phyloP scores from a whole-genome alignment of 2,888 invertebrate species.

The Drosophila silvestris region DNA sequence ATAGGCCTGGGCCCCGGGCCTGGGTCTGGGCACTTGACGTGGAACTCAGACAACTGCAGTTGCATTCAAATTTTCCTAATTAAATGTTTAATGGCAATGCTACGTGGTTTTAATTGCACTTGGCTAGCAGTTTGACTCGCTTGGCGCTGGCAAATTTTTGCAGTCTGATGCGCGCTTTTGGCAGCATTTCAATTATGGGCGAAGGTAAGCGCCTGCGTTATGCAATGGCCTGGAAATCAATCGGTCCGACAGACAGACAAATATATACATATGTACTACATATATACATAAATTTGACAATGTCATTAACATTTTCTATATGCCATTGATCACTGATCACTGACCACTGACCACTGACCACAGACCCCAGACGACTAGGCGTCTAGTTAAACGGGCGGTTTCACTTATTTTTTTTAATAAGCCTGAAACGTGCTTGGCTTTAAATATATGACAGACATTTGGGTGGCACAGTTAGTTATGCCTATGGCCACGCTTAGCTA shows the following conservation, averaged over 20 bases:
- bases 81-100: slow-evolving; percentile 75
- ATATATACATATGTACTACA: background rate
- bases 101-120: slow-evolving; percentile 74
- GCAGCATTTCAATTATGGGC: slow-evolving; percentile 70
- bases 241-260: slow-evolving; percentile 8
- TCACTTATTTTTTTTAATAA: slow-evolving; percentile 48
- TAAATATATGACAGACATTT: slow-evolving; percentile 46
- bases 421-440: slow-evolving; percentile 64
- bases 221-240: slow-evolving; percentile 73
- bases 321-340: background rate
- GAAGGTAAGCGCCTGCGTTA: slow-evolving; percentile 56
- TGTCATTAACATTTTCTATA: slow-evolving; percentile 69
- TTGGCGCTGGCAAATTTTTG: slow-evolving; percentile 17
- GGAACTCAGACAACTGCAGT: slow-evolving; percentile 32
- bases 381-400: slow-evolving; percentile 33
- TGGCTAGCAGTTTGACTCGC: slow-evolving; percentile 15
- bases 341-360: slow-evolving; percentile 4
- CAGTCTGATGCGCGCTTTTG: slow-evolving; percentile 44
- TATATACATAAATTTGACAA: slow-evolving; percentile 32
- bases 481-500: background rate
- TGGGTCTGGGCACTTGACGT: background rate
- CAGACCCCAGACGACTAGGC: background rate
- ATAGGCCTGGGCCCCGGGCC: slow-evolving; percentile 3
- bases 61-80: slow-evolving; percentile 78
- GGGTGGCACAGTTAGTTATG: slow-evolving; percentile 23